A percentile compares a stretch with the other conserved stretches of the same genome.
These are phyloP conservation scores for Labeo calbasu DNA, from an alignment of 2,797 vertebrate genomes.

Conservation along the genomic window DNA sequence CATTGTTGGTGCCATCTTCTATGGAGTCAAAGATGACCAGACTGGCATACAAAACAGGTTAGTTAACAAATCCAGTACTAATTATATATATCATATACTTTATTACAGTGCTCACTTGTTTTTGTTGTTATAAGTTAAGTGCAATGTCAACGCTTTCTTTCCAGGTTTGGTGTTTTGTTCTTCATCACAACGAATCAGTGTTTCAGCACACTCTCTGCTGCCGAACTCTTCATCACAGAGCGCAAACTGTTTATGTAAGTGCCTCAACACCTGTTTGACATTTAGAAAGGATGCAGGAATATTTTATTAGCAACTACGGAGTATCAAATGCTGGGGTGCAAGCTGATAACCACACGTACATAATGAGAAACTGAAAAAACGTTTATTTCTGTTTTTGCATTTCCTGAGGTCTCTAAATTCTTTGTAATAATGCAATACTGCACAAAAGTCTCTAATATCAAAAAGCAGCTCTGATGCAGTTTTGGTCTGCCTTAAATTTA, in stretches of 20 bases:
- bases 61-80: slow-evolving; percentile 51
- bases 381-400: background rate
- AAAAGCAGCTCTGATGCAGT: background rate
- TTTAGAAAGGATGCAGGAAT: background rate
- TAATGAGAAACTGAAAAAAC: background rate
- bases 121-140: background rate
- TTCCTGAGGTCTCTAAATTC: background rate
- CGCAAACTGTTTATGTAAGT: slow-evolving; percentile 92
- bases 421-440: background rate
- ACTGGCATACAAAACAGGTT: slow-evolving; percentile 93
- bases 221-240: slow-evolving; percentile 90
- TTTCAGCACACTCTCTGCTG: slow-evolving; percentile 87
- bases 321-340: background rate
- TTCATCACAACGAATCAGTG: slow-evolving; percentile 93
- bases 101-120: background rate
- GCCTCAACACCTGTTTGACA: background rate
- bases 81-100: background rate
- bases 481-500: background rate
- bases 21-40: slow-evolving; percentile 77
- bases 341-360: background rate
- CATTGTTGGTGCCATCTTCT: slow-evolving; percentile 90
- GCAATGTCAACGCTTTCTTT: background rate
- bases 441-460: background rate
- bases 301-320: background rate
- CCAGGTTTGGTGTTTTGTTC: slow-evolving; percentile 90